Base-by-base conservation (phyloP, 2,113 vertebrate species). In the Lucifuga dentata region DNA sequence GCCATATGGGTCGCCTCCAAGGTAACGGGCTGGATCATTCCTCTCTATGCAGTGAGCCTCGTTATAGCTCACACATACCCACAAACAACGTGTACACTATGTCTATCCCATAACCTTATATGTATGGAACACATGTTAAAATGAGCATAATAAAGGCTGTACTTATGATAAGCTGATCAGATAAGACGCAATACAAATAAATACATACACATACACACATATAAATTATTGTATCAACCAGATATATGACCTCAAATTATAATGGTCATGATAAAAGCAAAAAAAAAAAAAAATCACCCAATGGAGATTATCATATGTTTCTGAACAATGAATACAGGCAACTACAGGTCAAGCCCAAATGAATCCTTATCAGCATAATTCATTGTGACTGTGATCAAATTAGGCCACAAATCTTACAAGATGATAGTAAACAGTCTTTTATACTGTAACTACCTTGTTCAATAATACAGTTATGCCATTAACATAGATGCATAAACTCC, bases 1-100 rank as follows among this genome's bases (percentile, higher is more conserved):
- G 84, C 88, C 89, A 87, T 84, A 87, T 87, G 86, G 86, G 85
- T 84, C 80, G 78, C 83, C 82, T 88, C 86, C 88, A 89, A 86
- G 84, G 85, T 84, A 90, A 89, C 86, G 9, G 61, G 73, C 74
- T 72, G 77, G 68, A 90, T 86, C 85, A 76, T 62, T 80, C 86
- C 85, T 75, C 68, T 64, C 73, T 58, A 78, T 72, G 83, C 78
- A 74, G 66, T 66, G 40, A 83, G 64, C 49, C 73, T 83, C 70
- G 71, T 84, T 84, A 84, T 73, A 53, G 51, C 68, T 23, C 64
- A 65, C 36, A 48, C 53, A 43, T 64, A 53, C 77, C 46, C 43
- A 41, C 26, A 69, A 57, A 76, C 64, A 57, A 76, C 64, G 49
- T 50, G 78, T 32, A 71, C 1, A 0, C 43, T 51, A 53, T 60